A percentile compares a stretch with the other conserved stretches of the same genome.
Conservation (phyloP, 2,797 vertebrate species). For the Prionace glauca region DNA sequence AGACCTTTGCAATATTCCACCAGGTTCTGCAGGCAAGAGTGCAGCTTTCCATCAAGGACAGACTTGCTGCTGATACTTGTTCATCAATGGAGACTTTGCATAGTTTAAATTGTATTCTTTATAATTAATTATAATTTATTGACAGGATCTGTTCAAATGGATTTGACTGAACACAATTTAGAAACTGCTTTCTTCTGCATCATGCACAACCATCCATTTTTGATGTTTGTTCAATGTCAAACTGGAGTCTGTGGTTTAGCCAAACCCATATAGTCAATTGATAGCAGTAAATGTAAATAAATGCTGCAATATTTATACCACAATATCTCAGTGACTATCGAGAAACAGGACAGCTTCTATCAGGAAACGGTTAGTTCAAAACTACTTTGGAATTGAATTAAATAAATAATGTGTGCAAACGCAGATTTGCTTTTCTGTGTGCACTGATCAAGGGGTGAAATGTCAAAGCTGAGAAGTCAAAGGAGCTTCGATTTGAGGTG, state of each 20-base stretch:
- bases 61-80: background rate
- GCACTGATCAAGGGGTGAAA: background rate
- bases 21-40: background rate
- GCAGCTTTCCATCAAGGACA: background rate
- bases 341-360: background rate
- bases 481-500: too few relatives aligned
- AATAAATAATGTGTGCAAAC: background rate
- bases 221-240: constrained; percentile 8
- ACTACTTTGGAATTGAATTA: background rate
- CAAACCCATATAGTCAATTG: background rate
- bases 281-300: constrained; percentile 17
- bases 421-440: background rate
- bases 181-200: background rate
- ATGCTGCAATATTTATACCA: background rate
- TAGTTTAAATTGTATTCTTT: background rate
- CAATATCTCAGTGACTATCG: background rate
- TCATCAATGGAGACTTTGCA: background rate
- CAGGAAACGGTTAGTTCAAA: background rate
- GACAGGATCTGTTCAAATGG: background rate
- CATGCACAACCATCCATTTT: background rate
- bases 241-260: background rate
- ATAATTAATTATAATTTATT: background rate
- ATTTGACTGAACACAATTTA: background rate
- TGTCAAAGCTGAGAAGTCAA: background rate
- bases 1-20: background rate